phyloP scores from a whole-genome alignment of 2,797 vertebrate species.

The Columba guinea region DNA sequence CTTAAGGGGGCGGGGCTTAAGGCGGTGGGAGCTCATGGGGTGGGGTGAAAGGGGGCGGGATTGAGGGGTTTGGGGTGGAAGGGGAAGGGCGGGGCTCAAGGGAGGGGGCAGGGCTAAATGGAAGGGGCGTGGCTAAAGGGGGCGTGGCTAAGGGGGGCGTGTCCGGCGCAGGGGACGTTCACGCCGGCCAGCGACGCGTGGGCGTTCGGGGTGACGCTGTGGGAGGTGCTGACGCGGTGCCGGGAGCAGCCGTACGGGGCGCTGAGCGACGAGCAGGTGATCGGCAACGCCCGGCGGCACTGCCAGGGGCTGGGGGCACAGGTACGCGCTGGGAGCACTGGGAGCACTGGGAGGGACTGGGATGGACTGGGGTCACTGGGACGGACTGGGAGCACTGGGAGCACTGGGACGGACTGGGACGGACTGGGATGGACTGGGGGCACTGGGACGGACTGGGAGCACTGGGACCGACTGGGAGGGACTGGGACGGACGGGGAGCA shows the following conservation, averaged over 20 bases:
- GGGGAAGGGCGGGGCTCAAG: no score
- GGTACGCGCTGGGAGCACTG: conserved; percentile 68
- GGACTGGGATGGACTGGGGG: neutral
- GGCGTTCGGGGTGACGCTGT: conserved; percentile 95
- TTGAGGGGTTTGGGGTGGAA: no score
- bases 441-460: no score
- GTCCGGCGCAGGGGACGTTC: conserved; percentile 86
- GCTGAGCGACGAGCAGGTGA: conserved; percentile 93
- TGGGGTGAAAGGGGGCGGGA: no score
- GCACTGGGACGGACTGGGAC: no score
- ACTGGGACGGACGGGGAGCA: neutral
- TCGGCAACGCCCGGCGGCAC: conserved; percentile 94
- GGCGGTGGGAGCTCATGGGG: no score
- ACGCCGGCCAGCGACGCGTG: conserved; percentile 93
- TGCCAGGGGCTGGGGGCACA: conserved; percentile 92
- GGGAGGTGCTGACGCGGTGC: conserved; percentile 95
- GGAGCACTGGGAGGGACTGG: neutral
- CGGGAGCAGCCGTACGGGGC: conserved; percentile 92
- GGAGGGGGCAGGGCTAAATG: no score
- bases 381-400: no score
- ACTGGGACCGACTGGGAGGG: neutral
- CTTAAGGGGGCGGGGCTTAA: no score
- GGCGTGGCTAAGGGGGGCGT: neutral
- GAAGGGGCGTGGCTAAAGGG: no score
- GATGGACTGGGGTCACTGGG: neutral